Percentiles rank a stretch among this genome's conserved stretches.
Evolutionary conservation across 2,888 invertebrate species (phyloP).

Genomic region (Calameuta filiformis): DNA sequence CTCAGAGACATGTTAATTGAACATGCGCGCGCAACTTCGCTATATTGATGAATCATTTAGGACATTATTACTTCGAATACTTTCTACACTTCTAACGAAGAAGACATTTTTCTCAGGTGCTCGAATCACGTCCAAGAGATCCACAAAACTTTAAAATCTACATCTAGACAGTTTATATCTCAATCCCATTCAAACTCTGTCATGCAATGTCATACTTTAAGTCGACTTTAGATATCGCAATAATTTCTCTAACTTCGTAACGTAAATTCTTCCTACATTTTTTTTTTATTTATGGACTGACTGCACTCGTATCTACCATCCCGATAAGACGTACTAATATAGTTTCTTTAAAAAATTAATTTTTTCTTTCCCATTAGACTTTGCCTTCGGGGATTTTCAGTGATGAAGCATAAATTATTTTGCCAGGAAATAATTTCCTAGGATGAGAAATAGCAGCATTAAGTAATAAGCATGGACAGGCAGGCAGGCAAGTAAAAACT

Average conservation of each 20-base stretch:
- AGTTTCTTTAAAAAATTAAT: too few relatives aligned
- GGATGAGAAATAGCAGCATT: not conserved
- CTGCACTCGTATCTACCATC: not conserved
- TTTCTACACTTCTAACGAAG: not conserved
- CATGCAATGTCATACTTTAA: not conserved
- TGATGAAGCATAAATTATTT: slow-evolving; percentile 39
- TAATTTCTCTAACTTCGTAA: not conserved
- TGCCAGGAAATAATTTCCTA: slow-evolving; percentile 38
- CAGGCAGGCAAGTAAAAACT: not conserved
- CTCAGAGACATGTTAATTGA: not conserved
- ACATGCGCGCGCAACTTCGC: slow-evolving; percentile 36
- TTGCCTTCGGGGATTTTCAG: slow-evolving; percentile 19
- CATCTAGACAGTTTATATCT: not conserved
- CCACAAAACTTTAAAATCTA: not conserved
- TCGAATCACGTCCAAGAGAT: not conserved
- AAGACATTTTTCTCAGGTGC: not conserved
- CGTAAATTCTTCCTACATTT: not conserved
- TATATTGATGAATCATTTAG: slow-evolving; percentile 37
- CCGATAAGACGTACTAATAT: too few relatives aligned
- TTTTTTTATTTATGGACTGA: not conserved
- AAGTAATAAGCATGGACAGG: not conserved
- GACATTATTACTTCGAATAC: slow-evolving; percentile 40
- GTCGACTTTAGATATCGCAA: not conserved
- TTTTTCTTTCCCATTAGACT: not conserved
- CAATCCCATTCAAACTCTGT: not conserved